Conservation (phyloP, 1,140 invertebrate genomes). For the Drosophila ogumai region DNA sequence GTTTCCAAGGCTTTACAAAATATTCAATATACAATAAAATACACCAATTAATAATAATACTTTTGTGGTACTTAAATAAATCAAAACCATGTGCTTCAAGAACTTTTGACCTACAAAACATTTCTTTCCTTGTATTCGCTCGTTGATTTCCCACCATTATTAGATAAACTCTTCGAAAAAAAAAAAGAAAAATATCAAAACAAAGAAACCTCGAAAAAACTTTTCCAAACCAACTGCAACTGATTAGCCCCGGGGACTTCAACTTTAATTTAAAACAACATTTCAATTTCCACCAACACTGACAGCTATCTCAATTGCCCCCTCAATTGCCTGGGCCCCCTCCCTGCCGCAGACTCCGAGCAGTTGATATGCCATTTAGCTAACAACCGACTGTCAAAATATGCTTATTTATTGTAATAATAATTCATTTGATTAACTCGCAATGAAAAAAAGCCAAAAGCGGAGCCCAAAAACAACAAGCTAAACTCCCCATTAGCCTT, state of each 20-base stretch:
- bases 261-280: constrained; percentile 48
- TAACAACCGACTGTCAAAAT: constrained; percentile 53
- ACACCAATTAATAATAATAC: background rate
- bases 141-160: constrained; percentile 28
- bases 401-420: constrained; percentile 74
- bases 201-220: constrained; percentile 16
- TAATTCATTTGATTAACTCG: constrained; percentile 81
- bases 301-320: constrained; percentile 57
- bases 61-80: background rate
- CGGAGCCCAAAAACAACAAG: constrained; percentile 39
- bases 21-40: background rate
- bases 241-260: constrained; percentile 41
- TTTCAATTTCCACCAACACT: constrained; percentile 48
- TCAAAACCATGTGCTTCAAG: background rate
- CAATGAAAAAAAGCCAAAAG: constrained; percentile 33
- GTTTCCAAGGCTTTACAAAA: background rate
- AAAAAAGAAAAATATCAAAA: background rate
- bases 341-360: background rate
- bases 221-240: constrained; percentile 24
- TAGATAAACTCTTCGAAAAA: constrained; percentile 10
- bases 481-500: constrained; percentile 82
- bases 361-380: constrained; percentile 60
- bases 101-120: constrained; percentile 10
- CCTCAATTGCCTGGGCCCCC: constrained; percentile 39
- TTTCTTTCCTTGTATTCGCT: constrained; percentile 7